Base-by-base conservation (phyloP, 1,140 invertebrate species). In the Drosophila dunni region DNA sequence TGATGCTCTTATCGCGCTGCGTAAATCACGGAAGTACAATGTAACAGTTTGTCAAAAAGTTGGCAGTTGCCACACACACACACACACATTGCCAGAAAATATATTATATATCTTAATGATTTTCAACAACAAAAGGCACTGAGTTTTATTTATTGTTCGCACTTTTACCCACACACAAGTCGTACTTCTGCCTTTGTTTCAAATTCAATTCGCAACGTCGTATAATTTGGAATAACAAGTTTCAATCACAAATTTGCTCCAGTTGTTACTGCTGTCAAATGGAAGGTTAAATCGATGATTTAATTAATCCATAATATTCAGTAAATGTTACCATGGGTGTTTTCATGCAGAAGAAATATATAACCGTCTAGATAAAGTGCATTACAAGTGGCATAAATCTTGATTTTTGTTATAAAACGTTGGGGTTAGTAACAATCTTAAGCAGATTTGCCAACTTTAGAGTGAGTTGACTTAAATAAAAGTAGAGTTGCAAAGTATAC, bases 1-100 rank as follows among this genome's bases (percentile, higher is more conserved):
- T 40, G 62, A 42, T 48, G 46, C 67, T 71, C 61, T 75, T 61
- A 72, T 69, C 51, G 51, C 53, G 17, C 15, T 50, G 40, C 65
- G 63, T 76, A 77, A 77, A 77, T 77, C 77, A 66, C 68, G 58
- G 63, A 68, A 72, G 65, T 66, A 77, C 77, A 81, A 76, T 81
- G 74, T 63, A 79, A 79, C 69, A 69, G 68, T 79, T 81, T 79
- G 77, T 78, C 66, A 81, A 64, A 74, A 79, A 56, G 68, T 77
- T 77, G 77, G 38, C 75, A 78, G 42, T 42, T 29, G 17, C 15
- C 33, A 11, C 51, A 5, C 75, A n/a, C 33, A 15, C 48, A 33
- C 20, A 40, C 42, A 13, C 65, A 51, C 11, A 64, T 61, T 34
- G 57, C 13, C 33, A 20, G 45, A 24, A 58, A n/a, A 63, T 77